phyloP scores from a whole-genome alignment of 2,888 invertebrate genomes.

The Hesperia comma region DNA sequence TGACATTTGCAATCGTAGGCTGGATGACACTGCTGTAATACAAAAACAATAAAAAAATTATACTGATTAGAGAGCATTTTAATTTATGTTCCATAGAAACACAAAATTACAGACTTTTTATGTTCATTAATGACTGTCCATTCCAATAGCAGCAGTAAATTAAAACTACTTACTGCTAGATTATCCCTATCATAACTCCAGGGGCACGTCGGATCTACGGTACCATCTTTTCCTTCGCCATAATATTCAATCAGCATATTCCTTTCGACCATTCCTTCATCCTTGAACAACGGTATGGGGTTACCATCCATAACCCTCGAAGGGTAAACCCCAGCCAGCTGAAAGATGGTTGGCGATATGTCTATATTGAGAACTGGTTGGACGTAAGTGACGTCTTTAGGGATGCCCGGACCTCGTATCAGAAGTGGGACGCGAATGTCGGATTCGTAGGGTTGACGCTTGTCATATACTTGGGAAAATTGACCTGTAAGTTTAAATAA shows the following conservation, averaged over 20 bases:
- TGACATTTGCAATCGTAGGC: conserved; percentile 92
- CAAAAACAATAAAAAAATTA: not conserved
- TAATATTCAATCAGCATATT: conserved; percentile 91
- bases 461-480: conserved; percentile 94
- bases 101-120: too few relatives aligned
- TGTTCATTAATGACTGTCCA: too few relatives aligned
- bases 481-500: conserved; percentile 85
- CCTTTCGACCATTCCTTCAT: conserved; percentile 56
- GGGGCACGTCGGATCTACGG: conserved; percentile 86
- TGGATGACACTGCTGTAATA: conserved; percentile 85
- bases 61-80: too few relatives aligned
- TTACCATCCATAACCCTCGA: conserved; percentile 86
- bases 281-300: conserved; percentile 48
- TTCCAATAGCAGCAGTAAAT: too few relatives aligned
- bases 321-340: conserved; percentile 85
- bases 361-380: conserved; percentile 91
- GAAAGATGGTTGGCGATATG: conserved; percentile 91
- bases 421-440: conserved; percentile 93
- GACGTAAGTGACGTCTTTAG: conserved; percentile 68
- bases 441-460: conserved; percentile 95
- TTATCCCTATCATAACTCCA: conserved; percentile 81
- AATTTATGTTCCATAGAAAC: too few relatives aligned
- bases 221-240: conserved; percentile 87
- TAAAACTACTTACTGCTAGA: conserved; percentile 86
- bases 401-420: conserved; percentile 89